These are phyloP conservation scores for Equus przewalskii DNA, from an alignment of 2,113 vertebrate species.

Conservation along the genomic window DNA sequence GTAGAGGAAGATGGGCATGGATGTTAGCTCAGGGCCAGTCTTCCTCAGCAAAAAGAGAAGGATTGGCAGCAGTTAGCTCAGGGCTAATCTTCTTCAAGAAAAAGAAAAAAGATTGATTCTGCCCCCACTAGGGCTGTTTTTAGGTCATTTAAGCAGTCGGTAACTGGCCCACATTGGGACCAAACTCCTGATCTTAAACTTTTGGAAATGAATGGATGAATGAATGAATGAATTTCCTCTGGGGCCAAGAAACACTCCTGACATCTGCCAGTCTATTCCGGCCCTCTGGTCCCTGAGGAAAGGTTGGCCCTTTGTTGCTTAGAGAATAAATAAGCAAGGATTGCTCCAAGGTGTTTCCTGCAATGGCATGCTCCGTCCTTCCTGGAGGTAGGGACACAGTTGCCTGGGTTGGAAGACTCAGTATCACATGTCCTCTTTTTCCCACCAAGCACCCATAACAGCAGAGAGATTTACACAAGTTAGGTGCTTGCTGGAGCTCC, in stretches of 20 bases:
- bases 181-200: constrained; percentile 47
- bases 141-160: constrained; percentile 49
- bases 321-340: constrained; percentile 45
- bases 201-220: constrained; percentile 27
- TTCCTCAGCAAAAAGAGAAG: too few species aligned
- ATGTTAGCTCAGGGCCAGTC: too few species aligned
- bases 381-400: constrained; percentile 59
- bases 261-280: constrained; percentile 23
- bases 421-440: not conserved
- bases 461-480: constrained; percentile 52
- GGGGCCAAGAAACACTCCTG: not conserved
- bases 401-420: constrained; percentile 45
- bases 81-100: too few species aligned
- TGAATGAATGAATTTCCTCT: constrained; percentile 47
- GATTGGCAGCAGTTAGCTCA: too few species aligned
- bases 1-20: too few species aligned
- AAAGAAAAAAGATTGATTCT: not conserved
- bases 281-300: not conserved
- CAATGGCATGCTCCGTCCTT: constrained; percentile 43
- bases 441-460: not conserved
- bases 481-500: not conserved
- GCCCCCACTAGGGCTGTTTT: constrained; percentile 13
- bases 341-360: constrained; percentile 72
- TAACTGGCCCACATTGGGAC: constrained; percentile 10
- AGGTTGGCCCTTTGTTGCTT: constrained; percentile 41